These are phyloP conservation scores for Ptyas mucosa DNA, from an alignment of 2,113 vertebrate species.

Conservation along the genomic window DNA sequence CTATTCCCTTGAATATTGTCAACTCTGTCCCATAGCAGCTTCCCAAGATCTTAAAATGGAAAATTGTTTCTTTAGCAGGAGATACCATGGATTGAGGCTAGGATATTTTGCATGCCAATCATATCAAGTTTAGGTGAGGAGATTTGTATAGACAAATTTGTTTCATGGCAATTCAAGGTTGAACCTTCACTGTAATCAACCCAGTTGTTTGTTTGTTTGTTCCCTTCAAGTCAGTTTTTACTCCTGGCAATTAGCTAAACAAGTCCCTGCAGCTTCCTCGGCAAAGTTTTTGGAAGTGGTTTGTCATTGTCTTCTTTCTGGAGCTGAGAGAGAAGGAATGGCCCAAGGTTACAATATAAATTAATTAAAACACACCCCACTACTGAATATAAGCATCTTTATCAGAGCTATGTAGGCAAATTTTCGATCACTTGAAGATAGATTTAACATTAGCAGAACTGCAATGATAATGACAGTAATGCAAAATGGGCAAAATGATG, in stretches of 20 bases:
- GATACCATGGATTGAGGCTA: not conserved
- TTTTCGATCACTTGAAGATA: not conserved
- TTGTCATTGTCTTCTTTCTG: not conserved
- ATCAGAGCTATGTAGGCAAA: not conserved
- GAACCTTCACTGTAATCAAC: not conserved
- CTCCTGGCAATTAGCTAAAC: not conserved
- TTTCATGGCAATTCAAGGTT: not conserved
- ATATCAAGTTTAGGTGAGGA: not conserved
- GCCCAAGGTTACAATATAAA: not conserved
- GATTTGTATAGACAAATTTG: not conserved
- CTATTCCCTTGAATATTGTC: not conserved
- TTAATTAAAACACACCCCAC: not conserved
- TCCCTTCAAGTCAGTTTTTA: not conserved
- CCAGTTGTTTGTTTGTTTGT: not conserved
- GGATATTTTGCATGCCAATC: not conserved
- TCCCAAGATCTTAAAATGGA: not conserved
- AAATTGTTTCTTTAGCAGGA: not conserved
- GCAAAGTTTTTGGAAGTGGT: not conserved
- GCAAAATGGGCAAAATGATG: not conserved
- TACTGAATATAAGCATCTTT: not conserved
- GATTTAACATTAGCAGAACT: not conserved
- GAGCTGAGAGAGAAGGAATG: not conserved
- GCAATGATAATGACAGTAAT: not conserved
- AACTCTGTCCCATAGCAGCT: not conserved
- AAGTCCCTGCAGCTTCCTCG: not conserved